These are phyloP conservation scores for Parelbella ahira DNA, from an alignment of 2,888 invertebrate genomes.

Conservation along the genomic window DNA sequence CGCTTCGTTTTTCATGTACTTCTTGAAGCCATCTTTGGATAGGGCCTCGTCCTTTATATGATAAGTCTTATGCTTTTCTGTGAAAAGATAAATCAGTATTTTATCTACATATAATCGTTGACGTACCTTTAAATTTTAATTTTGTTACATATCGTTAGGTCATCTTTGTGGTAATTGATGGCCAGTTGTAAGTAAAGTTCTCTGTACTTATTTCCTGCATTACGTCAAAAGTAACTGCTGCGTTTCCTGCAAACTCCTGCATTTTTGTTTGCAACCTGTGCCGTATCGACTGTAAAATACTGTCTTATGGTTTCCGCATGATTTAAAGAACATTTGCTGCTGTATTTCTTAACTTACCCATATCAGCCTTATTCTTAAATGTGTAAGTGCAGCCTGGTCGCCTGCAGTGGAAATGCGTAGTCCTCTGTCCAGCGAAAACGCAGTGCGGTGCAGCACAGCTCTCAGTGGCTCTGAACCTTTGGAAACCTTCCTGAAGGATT, in stretches of 20 bases:
- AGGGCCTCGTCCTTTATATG: constrained; percentile 98
- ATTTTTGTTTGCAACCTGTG: too few relatives aligned
- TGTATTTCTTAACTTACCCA: constrained; percentile 95
- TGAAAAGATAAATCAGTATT: too few relatives aligned
- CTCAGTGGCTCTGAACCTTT: constrained; percentile 96
- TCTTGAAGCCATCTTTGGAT: constrained; percentile 97
- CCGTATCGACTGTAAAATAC: too few relatives aligned
- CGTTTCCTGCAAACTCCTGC: too few relatives aligned
- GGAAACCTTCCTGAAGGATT: constrained; percentile 98
- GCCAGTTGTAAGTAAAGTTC: too few relatives aligned
- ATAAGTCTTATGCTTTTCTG: constrained; percentile 99
- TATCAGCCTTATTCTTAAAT: constrained; percentile 99
- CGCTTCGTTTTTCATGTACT: constrained; percentile 97
- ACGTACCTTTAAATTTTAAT: too few relatives aligned
- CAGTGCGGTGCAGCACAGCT: constrained; percentile 96
- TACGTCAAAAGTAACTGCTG: too few relatives aligned
- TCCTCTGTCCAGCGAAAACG: constrained; percentile 95
- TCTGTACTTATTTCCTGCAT: not conserved
- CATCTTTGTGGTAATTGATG: too few relatives aligned
- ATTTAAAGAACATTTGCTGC: too few relatives aligned
- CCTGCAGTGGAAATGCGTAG: constrained; percentile 98
- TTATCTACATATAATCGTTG: too few relatives aligned
- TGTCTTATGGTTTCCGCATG: too few relatives aligned
- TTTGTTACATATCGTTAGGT: too few relatives aligned
- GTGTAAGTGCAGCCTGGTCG: constrained; percentile 95